A percentile compares a stretch with the other conserved stretches of the same genome.
Conservation (phyloP, 2,113 vertebrate genomes). For the Phoxinus phoxinus region DNA sequence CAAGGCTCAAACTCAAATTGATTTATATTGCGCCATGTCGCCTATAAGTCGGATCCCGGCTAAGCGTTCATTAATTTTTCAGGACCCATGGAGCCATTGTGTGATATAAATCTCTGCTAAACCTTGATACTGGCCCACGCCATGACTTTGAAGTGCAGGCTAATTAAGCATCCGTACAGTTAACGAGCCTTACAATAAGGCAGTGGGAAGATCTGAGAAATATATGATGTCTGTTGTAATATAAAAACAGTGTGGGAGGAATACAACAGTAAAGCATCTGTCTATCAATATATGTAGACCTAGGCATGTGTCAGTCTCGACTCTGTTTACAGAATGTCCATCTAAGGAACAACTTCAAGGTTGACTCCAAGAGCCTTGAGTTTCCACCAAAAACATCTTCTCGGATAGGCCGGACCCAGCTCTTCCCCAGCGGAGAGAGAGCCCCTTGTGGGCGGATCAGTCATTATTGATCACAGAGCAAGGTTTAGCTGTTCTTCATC, state of each 20-base stretch:
- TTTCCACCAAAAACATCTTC: not conserved
- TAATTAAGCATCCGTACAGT: conserved; percentile 71
- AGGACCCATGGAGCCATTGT: conserved; percentile 62
- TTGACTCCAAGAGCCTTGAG: conserved; percentile 1
- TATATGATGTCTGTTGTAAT: conserved; percentile 61
- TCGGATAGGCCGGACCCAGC: not conserved
- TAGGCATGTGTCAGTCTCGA: not conserved
- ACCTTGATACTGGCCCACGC: conserved; percentile 56
- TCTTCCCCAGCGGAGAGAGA: not conserved
- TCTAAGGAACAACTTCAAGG: conserved; percentile 1
- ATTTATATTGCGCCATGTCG: conserved; percentile 63
- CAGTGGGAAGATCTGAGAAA: conserved; percentile 62
- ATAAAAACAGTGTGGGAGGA: conserved; percentile 51
- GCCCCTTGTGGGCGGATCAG: conserved; percentile 55
- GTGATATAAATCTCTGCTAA: conserved; percentile 68
- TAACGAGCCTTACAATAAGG: conserved; percentile 71
- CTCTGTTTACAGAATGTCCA: not conserved
- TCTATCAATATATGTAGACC: conserved; percentile 16
- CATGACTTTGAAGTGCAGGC: conserved; percentile 71
- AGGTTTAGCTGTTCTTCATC: conserved; percentile 31
- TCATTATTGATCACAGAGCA: conserved; percentile 56
- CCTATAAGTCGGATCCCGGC: conserved; percentile 64
- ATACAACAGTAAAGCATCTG: conserved; percentile 1
- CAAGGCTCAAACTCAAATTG: conserved; percentile 57
- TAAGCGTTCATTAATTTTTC: conserved; percentile 73